Evolutionary conservation across 92 coral and sea anemone species (phyloP), one percentile per base, ranked within the genome.

Genomic region (Porites cylindrica): DNA sequence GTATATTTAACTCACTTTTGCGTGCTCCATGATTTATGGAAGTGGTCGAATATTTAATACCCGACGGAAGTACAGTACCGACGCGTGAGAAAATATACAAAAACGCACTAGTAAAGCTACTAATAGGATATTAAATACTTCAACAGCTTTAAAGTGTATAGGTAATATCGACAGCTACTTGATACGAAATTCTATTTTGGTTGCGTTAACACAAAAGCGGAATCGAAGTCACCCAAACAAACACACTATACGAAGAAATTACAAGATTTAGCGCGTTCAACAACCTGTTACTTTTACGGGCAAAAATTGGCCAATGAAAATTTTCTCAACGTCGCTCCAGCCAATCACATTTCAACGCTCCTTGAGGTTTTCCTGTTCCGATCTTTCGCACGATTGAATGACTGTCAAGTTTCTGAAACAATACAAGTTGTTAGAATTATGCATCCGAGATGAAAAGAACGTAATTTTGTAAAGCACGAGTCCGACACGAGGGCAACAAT

Each of bases 401-500:
- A 68, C 59, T 54, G 85, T 69, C 70, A 29, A 18, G 58, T 19
- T 71, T 71, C 59, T 2, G 78, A 53, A 59, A 70, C 86, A 58
- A 71, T 54, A 20, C 54, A 6, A 66, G 73, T 47, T 21, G 83
- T 79, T 38, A 64, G 19, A 63, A 78, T 43, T 66, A 65, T 43
- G 69, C 68, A 72, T 74, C 71, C 26, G 59, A 13, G 50, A 38
- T 71, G 61, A 43, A 17, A 60, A 75, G 70, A 72, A 38, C 47
- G 47, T 38, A 38, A 38, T 38, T 38, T 38, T 51, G 69, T 51
- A 26, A 70, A 26, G 51, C 81, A 73, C 81, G 73, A 50, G 80
- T 18, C 70, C 43, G 26, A 66, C 87, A 74, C 73, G 80, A 70
- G 80, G 87, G 54, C 53, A 74, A 73, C 72, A 64, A 81, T 67